A percentile compares a stretch with the other conserved stretches of the same genome.
Evolutionary conservation across 2,797 vertebrate species (phyloP).

Genomic region (Phrynocephalus forsythii): DNA sequence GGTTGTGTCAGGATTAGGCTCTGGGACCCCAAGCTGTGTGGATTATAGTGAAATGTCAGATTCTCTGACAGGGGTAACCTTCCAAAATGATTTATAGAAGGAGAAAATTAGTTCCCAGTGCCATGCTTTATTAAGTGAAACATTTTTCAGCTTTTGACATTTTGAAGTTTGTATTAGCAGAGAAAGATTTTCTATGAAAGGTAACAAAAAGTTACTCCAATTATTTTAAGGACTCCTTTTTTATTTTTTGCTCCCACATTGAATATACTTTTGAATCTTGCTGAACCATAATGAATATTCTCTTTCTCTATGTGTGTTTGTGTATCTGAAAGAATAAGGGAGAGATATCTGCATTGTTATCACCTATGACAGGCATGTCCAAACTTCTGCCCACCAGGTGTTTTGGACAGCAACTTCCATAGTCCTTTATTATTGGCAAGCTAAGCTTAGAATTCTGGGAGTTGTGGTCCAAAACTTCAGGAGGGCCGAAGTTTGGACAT

Average conservation of each 20-base stretch:
- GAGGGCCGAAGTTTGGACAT: no score
- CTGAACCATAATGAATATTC: neutral
- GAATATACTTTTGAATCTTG: neutral
- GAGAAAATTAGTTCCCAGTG: conserved; percentile 15
- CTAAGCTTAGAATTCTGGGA: no score
- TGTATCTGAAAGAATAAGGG: neutral
- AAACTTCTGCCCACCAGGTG: no score
- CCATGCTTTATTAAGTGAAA: conserved; percentile 25
- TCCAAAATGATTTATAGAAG: conserved; percentile 31
- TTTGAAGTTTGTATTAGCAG: conserved; percentile 24
- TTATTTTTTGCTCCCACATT: neutral
- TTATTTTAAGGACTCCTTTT: neutral
- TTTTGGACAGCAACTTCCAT: no score
- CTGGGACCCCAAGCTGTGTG: neutral
- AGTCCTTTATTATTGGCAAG: no score
- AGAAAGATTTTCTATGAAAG: neutral
- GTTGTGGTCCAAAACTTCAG: no score
- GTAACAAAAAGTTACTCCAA: neutral
- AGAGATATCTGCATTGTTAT: neutral
- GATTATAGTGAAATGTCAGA: conserved; percentile 10
- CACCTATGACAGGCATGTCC: no score
- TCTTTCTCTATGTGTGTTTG: neutral
- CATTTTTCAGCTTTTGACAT: conserved; percentile 33
- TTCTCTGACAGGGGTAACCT: conserved; percentile 25
- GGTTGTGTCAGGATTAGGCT: neutral